Conservation (phyloP, 1,140 invertebrate species). For the Diabrotica undecimpunctata region DNA sequence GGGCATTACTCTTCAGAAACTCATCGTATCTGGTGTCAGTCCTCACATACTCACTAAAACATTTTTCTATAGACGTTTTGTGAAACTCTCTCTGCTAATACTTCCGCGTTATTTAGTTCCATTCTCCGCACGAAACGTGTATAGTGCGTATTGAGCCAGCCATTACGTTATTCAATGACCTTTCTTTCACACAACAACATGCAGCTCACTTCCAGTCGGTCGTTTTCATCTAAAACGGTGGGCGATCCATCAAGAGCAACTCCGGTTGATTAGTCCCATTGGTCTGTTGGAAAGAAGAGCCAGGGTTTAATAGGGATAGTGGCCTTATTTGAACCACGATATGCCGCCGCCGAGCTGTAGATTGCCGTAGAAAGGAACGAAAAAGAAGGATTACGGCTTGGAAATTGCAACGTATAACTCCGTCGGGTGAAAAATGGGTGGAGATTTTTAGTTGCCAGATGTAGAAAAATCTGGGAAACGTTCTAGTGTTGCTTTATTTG, state of each 20-base stretch:
- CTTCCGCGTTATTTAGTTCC: too few relatives aligned
- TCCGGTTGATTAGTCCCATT: constrained; percentile 12
- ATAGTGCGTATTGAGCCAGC: background rate
- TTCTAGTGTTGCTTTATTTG: too few relatives aligned
- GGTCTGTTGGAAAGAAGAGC: constrained; percentile 9
- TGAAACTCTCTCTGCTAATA: too few relatives aligned
- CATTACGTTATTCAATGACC: background rate
- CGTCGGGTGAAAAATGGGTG: constrained; percentile 4
- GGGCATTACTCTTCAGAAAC: too few relatives aligned
- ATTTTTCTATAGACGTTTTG: too few relatives aligned
- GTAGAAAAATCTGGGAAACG: background rate
- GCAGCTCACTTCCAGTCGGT: background rate
- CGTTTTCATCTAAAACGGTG: background rate
- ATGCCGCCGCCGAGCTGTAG: background rate
- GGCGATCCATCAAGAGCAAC: constrained; percentile 9
- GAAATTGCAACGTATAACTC: constrained; percentile 4
- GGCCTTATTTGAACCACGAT: constrained; percentile 15
- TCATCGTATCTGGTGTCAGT: too few relatives aligned
- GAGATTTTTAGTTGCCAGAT: background rate
- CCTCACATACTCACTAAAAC: too few relatives aligned
- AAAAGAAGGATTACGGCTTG: constrained; percentile 16
- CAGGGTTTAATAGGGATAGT: constrained; percentile 7
- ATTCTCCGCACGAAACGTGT: too few relatives aligned
- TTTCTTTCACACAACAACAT: too few relatives aligned
- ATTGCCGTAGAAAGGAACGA: constrained; percentile 13